These are phyloP conservation scores for Habropoda laboriosa DNA, from an alignment of 1,140 invertebrate species.

Conservation along the genomic window DNA sequence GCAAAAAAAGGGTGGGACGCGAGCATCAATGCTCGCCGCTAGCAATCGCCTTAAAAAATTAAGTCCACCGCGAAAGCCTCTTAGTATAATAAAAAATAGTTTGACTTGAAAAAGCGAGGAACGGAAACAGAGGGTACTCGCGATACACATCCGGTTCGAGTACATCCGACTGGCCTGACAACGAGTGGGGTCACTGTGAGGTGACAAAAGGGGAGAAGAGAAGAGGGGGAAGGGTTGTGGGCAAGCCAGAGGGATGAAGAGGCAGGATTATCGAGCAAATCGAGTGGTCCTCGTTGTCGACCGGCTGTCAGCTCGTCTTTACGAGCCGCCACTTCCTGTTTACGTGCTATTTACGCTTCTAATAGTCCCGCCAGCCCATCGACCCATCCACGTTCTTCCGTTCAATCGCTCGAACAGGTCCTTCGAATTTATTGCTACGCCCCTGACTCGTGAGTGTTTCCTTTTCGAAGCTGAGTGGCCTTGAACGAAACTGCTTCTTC, in stretches of 20 bases:
- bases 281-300: constrained; percentile 27
- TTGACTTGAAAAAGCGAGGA: background rate
- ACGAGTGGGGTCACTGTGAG: constrained; percentile 8
- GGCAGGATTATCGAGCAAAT: constrained; percentile 36
- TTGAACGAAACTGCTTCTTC: background rate
- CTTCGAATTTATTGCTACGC: background rate
- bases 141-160: background rate
- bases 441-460: background rate
- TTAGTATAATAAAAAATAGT: constrained; percentile 33
- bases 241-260: background rate
- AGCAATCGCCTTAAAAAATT: constrained; percentile 43
- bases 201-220: background rate
- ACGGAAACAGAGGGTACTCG: background rate
- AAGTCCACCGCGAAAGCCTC: constrained; percentile 7
- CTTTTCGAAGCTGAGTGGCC: background rate
- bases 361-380: constrained; percentile 5
- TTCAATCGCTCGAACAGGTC: background rate
- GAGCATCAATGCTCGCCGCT: background rate
- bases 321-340: constrained; percentile 41
- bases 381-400: background rate
- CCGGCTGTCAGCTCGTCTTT: constrained; percentile 35
- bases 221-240: background rate
- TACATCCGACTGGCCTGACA: background rate
- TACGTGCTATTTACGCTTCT: constrained; percentile 18
- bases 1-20: background rate